Evolutionary conservation across 2,113 vertebrate species (phyloP).

Genomic region (Myiozetetes cayanensis): DNA sequence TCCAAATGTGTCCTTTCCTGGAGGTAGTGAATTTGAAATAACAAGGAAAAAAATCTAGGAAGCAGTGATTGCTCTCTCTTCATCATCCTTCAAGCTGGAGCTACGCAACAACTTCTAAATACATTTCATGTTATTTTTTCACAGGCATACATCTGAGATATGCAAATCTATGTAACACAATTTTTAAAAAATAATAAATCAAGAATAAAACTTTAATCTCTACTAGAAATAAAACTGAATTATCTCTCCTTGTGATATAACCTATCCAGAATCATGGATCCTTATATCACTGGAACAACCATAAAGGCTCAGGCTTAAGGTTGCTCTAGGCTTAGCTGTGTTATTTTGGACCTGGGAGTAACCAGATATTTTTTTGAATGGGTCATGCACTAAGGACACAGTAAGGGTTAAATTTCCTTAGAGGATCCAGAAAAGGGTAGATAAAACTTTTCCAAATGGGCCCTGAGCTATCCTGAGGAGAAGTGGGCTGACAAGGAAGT

Average conservation of each 20-base stretch:
- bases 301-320: neutral
- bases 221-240: neutral
- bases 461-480: neutral
- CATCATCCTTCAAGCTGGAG: neutral
- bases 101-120: neutral
- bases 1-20: conserved; percentile 1
- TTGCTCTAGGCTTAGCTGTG: neutral
- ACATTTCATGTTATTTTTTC: neutral
- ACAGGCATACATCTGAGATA: neutral
- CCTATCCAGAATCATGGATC: neutral
- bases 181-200: neutral
- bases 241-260: neutral
- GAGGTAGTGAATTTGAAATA: conserved; percentile 29
- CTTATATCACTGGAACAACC: neutral
- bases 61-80: neutral
- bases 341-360: neutral
- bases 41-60: neutral
- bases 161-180: neutral
- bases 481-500: neutral
- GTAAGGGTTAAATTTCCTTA: neutral
- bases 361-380: neutral
- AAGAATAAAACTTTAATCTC: neutral
- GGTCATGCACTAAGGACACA: neutral
- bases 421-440: neutral
- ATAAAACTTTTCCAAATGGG: neutral